phyloP scores from a whole-genome alignment of 1,140 invertebrate species.

The Camponotus vicinus region DNA sequence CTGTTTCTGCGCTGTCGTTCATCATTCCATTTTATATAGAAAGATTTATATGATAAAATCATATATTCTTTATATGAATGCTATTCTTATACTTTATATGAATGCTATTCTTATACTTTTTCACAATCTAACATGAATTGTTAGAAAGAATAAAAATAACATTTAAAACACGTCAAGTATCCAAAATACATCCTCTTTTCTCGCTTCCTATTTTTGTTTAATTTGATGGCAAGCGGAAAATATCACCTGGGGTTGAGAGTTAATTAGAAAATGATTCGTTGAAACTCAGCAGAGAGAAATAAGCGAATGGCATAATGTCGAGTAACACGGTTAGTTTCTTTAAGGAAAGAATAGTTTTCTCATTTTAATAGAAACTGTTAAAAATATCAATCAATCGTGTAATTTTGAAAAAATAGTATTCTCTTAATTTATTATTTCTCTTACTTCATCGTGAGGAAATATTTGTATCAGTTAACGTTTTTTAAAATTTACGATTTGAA shows the following conservation, averaged over 20 bases:
- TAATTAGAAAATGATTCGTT: slow-evolving; percentile 28
- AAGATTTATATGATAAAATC: no score
- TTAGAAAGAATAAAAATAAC: neutral
- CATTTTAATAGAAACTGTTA: neutral
- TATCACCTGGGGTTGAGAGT: neutral
- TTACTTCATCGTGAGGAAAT: neutral
- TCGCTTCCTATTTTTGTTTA: neutral
- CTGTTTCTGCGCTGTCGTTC: neutral
- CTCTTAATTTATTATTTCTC: neutral
- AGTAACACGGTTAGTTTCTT: slow-evolving; percentile 7
- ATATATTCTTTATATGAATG: no score
- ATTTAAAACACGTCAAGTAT: neutral
- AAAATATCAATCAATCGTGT: neutral
- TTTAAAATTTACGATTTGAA: neutral
- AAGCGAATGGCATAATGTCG: neutral
- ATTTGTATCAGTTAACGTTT: neutral
- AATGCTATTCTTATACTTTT: neutral
- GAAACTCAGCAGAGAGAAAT: neutral
- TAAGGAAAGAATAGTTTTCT: neutral
- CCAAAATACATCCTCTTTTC: neutral
- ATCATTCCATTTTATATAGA: slow-evolving; percentile 2
- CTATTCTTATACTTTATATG: neutral
- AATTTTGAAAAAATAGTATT: neutral
- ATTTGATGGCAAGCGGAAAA: neutral
- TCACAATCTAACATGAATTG: neutral